Conservation (phyloP, 2,888 invertebrate species). For the Aethes cnicana region DNA sequence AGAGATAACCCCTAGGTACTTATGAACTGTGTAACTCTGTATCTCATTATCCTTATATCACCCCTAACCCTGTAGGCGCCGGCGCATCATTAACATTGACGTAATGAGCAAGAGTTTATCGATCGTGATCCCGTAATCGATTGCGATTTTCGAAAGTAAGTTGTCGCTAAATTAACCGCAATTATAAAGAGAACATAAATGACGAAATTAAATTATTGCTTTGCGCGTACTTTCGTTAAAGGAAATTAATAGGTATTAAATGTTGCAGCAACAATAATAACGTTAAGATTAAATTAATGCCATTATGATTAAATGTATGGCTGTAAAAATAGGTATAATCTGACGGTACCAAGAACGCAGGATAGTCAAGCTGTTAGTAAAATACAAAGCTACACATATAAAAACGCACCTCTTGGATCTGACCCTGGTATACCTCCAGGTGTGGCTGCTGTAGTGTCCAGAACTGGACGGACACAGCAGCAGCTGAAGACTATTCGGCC, state of each 20-base stretch:
- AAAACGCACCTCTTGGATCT: conserved; percentile 71
- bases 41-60: too few species aligned
- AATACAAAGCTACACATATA: background rate
- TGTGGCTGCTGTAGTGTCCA: conserved; percentile 74
- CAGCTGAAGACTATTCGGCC: conserved; percentile 75
- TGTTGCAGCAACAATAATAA: background rate
- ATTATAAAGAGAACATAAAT: conserved; percentile 17
- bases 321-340: too few species aligned
- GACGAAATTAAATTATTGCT: conserved; percentile 9
- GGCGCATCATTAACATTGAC: background rate
- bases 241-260: background rate
- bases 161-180: conserved; percentile 12
- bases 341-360: too few species aligned
- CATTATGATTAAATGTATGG: too few species aligned
- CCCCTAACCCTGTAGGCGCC: too few species aligned
- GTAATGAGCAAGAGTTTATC: conserved; percentile 1
- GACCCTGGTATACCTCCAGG: conserved; percentile 75
- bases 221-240: background rate
- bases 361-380: too few species aligned
- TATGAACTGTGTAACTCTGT: too few species aligned
- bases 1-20: too few species aligned
- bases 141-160: conserved; percentile 23
- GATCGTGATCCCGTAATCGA: conserved; percentile 5
- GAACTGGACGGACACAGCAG: conserved; percentile 72
- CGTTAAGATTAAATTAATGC: too few species aligned